These are phyloP conservation scores for Dascillus cervinus DNA, from an alignment of 2,888 invertebrate species.

Conservation along the genomic window DNA sequence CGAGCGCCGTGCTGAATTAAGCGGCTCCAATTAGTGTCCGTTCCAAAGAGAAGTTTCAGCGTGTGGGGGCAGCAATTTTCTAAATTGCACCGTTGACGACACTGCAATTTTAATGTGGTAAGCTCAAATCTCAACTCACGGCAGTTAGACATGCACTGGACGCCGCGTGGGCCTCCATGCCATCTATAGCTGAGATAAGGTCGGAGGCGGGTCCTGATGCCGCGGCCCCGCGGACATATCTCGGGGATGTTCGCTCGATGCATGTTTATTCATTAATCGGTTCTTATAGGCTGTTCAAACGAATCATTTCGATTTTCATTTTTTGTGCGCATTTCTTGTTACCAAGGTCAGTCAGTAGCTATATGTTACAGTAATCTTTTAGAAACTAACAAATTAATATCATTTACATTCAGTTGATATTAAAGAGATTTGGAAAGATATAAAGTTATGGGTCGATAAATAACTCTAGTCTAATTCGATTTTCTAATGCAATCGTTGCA, in stretches of 20 bases:
- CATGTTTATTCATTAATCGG: too few relatives aligned
- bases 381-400: too few relatives aligned
- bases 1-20: conserved; percentile 20
- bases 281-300: too few relatives aligned
- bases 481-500: too few relatives aligned
- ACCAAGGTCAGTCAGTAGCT: too few relatives aligned
- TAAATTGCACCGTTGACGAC: conserved; percentile 7
- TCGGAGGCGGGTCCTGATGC: conserved; percentile 15
- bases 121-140: conserved; percentile 16
- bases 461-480: too few relatives aligned
- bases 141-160: conserved; percentile 21
- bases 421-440: too few relatives aligned
- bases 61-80: conserved; percentile 9
- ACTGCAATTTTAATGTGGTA: conserved; percentile 15
- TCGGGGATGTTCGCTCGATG: conserved; percentile 4
- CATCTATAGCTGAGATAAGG: conserved; percentile 14
- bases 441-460: too few relatives aligned
- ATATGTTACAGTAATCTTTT: too few relatives aligned
- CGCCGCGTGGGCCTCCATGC: conserved; percentile 7
- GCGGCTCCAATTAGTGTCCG: conserved; percentile 21
- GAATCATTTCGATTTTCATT: too few relatives aligned
- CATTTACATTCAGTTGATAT: too few relatives aligned
- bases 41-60: conserved; percentile 13
- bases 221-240: conserved; percentile 8
- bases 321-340: too few relatives aligned